These are phyloP conservation scores for Amphiprion clarkii DNA, from an alignment of 2,797 vertebrate species.

Conservation along the genomic window DNA sequence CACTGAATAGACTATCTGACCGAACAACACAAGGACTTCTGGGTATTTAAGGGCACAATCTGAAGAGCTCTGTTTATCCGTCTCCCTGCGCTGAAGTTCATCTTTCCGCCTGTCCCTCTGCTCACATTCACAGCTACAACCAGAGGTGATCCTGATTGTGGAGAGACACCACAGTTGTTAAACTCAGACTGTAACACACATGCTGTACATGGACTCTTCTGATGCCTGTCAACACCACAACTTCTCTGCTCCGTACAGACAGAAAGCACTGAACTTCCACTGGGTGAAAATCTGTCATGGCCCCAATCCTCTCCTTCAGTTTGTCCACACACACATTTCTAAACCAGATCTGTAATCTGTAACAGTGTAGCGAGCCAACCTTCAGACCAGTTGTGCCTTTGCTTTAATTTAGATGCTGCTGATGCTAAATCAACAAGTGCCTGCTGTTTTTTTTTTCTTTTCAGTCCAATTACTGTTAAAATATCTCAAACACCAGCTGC, in stretches of 20 bases:
- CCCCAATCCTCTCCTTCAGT: neutral
- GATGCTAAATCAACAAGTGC: conserved; percentile 6
- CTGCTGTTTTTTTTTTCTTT: conserved; percentile 21
- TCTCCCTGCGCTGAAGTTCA: neutral
- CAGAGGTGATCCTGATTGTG: conserved; percentile 15
- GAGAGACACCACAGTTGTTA: neutral
- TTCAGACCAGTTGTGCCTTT: conserved; percentile 40
- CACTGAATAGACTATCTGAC: conserved; percentile 70
- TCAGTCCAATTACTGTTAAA: neutral
- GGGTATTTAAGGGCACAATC: conserved; percentile 3
- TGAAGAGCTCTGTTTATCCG: neutral
- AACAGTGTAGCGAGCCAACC: conserved; percentile 8
- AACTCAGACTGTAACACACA: conserved; percentile 11
- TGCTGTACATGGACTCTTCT: neutral
- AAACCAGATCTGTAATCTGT: conserved; percentile 3
- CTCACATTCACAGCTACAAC: conserved; percentile 16
- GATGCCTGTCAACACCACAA: neutral
- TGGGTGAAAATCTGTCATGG: neutral
- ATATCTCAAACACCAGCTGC: conserved; percentile 11
- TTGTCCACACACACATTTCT: neutral
- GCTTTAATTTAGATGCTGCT: conserved; percentile 20
- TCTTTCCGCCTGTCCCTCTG: conserved; percentile 7
- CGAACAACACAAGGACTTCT: conserved; percentile 19
- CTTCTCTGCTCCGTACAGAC: neutral
- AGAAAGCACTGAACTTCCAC: conserved; percentile 1